These are phyloP conservation scores for Hoplostethus mediterraneus DNA, from an alignment of 2,797 vertebrate genomes.

Conservation along the genomic window DNA sequence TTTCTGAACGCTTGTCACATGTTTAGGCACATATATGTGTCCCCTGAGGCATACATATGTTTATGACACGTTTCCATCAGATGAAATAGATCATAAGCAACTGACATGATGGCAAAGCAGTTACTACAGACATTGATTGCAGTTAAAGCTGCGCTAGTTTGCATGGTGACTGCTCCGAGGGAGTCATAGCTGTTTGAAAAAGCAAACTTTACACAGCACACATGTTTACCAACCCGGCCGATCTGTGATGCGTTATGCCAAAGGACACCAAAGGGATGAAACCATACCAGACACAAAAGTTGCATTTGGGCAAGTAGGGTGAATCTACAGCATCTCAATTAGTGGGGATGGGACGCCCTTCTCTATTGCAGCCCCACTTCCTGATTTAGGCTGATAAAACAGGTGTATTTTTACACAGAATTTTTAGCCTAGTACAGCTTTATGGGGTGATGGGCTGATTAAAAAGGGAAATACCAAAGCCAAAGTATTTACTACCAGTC, in stretches of 20 bases:
- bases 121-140: not conserved
- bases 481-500: constrained; percentile 36
- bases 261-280: not conserved
- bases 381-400: constrained; percentile 43
- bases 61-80: constrained; percentile 20
- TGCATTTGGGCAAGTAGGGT: not conserved
- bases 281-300: constrained; percentile 3
- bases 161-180: too few relatives aligned
- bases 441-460: constrained; percentile 71
- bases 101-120: constrained; percentile 16
- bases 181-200: too few relatives aligned
- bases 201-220: too few relatives aligned
- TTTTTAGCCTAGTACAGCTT: constrained; percentile 41
- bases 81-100: constrained; percentile 6
- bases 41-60: not conserved
- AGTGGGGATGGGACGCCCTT: constrained; percentile 41
- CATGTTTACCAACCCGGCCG: not conserved
- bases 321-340: constrained; percentile 44
- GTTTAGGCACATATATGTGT: not conserved
- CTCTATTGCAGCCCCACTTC: constrained; percentile 36
- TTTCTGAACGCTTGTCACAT: not conserved
- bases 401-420: constrained; percentile 43
- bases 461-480: constrained; percentile 48
- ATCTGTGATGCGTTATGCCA: not conserved
- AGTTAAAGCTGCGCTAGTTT: not conserved